Conservation (phyloP, 2,888 invertebrate genomes). For the Cenopis cana region DNA sequence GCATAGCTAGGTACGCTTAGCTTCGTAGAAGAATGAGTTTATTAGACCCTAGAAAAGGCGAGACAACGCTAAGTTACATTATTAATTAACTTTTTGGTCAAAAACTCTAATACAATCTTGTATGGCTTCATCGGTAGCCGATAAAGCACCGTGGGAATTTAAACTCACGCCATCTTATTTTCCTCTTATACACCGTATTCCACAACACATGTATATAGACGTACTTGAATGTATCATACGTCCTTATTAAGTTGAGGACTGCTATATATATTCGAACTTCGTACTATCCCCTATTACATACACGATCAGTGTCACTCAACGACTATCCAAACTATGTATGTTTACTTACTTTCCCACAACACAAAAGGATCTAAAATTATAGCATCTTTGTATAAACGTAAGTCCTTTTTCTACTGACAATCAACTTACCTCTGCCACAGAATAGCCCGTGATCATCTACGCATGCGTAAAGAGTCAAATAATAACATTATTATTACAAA, state of each 20-base stretch:
- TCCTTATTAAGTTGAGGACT: background rate
- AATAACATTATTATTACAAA: conserved; percentile 63
- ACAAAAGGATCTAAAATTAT: background rate
- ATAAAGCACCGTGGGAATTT: conserved; percentile 27
- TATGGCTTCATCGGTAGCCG: conserved; percentile 3
- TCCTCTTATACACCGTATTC: background rate
- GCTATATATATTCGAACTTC: conserved; percentile 29
- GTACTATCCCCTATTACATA: conserved; percentile 37
- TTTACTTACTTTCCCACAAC: conserved; percentile 52
- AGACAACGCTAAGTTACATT: too few species aligned
- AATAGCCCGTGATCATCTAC: conserved; percentile 77
- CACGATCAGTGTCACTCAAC: conserved; percentile 49
- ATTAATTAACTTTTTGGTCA: too few species aligned
- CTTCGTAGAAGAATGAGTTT: too few species aligned
- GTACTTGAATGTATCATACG: background rate
- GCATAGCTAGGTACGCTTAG: too few species aligned
- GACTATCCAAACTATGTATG: conserved; percentile 62
- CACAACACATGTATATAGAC: background rate
- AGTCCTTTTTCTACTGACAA: conserved; percentile 1
- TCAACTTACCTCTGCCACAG: conserved; percentile 64
- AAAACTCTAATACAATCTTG: too few species aligned
- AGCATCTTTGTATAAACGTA: background rate
- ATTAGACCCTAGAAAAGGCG: too few species aligned
- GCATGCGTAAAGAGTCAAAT: conserved; percentile 77
- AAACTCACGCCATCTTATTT: conserved; percentile 9